Percentiles rank a stretch among this genome's conserved stretches.
Evolutionary conservation across 2,113 vertebrate species (phyloP).

Genomic region (Pterocles burchelli): DNA sequence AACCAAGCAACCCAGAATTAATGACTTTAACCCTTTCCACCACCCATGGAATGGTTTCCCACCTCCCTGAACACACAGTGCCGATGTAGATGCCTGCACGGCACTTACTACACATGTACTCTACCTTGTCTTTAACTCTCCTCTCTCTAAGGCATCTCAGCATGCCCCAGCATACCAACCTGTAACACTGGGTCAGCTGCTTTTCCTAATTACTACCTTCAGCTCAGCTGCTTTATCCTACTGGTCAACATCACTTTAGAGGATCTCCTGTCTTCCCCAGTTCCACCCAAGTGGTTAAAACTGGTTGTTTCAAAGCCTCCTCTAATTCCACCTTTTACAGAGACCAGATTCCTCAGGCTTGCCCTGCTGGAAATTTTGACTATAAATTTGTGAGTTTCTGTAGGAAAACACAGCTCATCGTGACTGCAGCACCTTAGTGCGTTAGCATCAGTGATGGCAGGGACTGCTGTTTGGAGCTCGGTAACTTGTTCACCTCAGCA

Average conservation of each 20-base stretch:
- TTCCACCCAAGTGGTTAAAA: neutral
- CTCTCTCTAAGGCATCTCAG: neutral
- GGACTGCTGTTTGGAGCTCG: too few relatives aligned
- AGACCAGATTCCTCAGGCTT: too few relatives aligned
- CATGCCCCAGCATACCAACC: neutral
- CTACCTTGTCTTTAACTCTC: neutral
- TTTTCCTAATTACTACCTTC: neutral
- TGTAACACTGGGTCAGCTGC: neutral
- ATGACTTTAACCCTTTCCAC: neutral
- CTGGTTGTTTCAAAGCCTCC: neutral
- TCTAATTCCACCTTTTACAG: neutral
- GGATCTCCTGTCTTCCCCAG: neutral
- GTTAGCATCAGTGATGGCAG: neutral
- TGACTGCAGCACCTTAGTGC: neutral
- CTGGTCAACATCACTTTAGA: neutral
- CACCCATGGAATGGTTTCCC: neutral
- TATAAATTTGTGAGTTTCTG: neutral
- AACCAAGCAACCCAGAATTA: neutral
- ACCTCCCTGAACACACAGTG: neutral
- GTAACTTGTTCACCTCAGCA: neutral
- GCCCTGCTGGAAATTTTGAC: rapidly evolving
- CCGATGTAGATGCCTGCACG: neutral
- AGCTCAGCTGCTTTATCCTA: neutral
- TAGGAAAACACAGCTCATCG: rapidly evolving
- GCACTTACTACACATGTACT: neutral